Evolutionary conservation across 2,888 invertebrate species (phyloP).

Genomic region (Cryptus viduatorius): DNA sequence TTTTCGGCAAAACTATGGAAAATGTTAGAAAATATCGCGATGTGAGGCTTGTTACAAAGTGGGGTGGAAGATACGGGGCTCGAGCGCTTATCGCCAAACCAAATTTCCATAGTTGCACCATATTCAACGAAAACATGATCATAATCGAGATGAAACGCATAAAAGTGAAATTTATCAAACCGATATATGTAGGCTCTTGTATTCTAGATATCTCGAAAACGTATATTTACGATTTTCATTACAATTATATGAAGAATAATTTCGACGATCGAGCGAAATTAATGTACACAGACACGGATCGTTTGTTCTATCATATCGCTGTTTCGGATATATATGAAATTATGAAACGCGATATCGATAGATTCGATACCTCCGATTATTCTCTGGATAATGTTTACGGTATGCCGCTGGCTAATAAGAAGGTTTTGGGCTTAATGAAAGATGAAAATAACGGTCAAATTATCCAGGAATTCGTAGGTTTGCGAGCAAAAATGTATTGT

Average conservation of each 20-base stretch:
- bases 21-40: too few relatives aligned
- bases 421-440: slow-evolving; percentile 24
- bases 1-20: too few relatives aligned
- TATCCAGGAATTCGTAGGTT: background rate
- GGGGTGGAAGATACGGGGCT: slow-evolving; percentile 78
- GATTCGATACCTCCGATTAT: slow-evolving; percentile 69
- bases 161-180: slow-evolving; percentile 66
- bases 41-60: slow-evolving; percentile 61
- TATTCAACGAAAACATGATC: slow-evolving; percentile 63
- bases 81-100: slow-evolving; percentile 76
- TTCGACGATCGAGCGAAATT: background rate
- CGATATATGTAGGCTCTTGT: background rate
- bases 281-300: slow-evolving; percentile 26
- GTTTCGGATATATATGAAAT: too few relatives aligned
- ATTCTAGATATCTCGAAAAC: slow-evolving; percentile 77
- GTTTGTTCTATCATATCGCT: slow-evolving; percentile 42
- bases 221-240: slow-evolving; percentile 82
- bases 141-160: slow-evolving; percentile 77
- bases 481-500: slow-evolving; percentile 73
- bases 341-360: background rate
- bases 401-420: slow-evolving; percentile 61
- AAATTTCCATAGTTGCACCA: slow-evolving; percentile 75
- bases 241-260: slow-evolving; percentile 73
- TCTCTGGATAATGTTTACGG: slow-evolving; percentile 48
- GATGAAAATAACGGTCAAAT: background rate